A percentile compares a stretch with the other conserved stretches of the same genome.
Evolutionary conservation across 1,140 invertebrate species (phyloP).

Genomic region (Camponotus vicinus): DNA sequence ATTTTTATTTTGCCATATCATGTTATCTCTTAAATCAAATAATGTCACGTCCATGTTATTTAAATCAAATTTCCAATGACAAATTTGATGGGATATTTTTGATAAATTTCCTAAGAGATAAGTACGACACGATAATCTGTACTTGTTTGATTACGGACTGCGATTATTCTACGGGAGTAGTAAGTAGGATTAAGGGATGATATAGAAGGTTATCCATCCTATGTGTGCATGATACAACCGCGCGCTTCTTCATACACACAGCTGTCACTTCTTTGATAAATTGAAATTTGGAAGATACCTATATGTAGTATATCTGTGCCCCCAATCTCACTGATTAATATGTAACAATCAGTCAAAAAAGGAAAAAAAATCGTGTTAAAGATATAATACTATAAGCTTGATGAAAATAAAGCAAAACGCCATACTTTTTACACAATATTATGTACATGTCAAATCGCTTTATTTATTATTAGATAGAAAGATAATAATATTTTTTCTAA

Average conservation of each 20-base stretch:
- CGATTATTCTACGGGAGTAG: constrained; percentile 61
- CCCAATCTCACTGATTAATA: constrained; percentile 9
- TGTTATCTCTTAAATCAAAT: no score
- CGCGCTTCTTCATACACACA: constrained; percentile 55
- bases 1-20: neutral
- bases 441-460: no score
- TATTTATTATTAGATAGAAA: neutral
- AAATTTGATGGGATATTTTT: neutral
- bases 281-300: constrained; percentile 68
- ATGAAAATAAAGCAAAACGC: neutral
- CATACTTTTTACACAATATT: neutral
- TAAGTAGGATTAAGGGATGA: constrained; percentile 71
- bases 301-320: neutral
- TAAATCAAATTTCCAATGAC: neutral
- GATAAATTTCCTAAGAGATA: constrained; percentile 47
- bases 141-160: constrained; percentile 66
- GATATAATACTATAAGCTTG: constrained; percentile 1
- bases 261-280: constrained; percentile 74
- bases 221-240: constrained; percentile 62
- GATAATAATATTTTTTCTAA: neutral
- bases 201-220: constrained; percentile 67
- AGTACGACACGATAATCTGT: constrained; percentile 51
- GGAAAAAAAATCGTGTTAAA: constrained; percentile 11
- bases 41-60: neutral
- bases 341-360: constrained; percentile 39